Evolutionary conservation across 2,113 vertebrate species (phyloP), one percentile per base, ranked within the genome.

Genomic region (Engystomops pustulosus): DNA sequence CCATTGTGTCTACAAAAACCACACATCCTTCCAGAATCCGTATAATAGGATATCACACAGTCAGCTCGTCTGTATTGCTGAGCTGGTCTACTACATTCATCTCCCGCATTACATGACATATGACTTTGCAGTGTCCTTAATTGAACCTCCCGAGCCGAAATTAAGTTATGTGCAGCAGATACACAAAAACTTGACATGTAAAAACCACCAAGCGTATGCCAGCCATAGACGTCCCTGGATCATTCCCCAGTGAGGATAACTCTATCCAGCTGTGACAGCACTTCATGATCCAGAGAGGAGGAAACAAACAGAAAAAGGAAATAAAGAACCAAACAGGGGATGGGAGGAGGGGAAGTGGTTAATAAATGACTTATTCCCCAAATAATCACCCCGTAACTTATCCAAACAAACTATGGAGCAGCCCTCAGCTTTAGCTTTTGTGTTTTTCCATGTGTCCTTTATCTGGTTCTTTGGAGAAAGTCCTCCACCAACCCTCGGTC

Each of bases 161-260:
- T 30, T 2, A 65, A 65, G 14, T 30, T 65, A 65, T 32, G 36
- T 9, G 6, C 30, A 67, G 8, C 62, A 67, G 30, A 36, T 36
- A 20, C 62, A 36, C 20, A 20, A 67, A 34, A 67, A 36, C 30
- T 20, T 67, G 32, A 67, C 62, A 67, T 67, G 32, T 20, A 36
- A 67, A 67, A 67, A 67, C 62, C 62, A 67, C 62, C 27, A 67
- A 67, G 1, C 32, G 62, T 67, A 67, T 67, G 62, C 62, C 62
- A 67, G 15, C 7, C 62, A 67, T 36, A 34, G 62, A 67, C 62
- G 17, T 67, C 58, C 23, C 32, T 34, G 30, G 20, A 9, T 67
- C 62, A 30, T 15, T n/a, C 32, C 32, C 62, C 62, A 9, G 62
- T 17, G 1, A 67, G 62, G 18, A 67, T 67, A 67, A 67, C 62